Percentiles rank a stretch among this genome's conserved stretches.
phyloP scores from a whole-genome alignment of 1,140 invertebrate genomes.

The Camponotus floridanus region DNA sequence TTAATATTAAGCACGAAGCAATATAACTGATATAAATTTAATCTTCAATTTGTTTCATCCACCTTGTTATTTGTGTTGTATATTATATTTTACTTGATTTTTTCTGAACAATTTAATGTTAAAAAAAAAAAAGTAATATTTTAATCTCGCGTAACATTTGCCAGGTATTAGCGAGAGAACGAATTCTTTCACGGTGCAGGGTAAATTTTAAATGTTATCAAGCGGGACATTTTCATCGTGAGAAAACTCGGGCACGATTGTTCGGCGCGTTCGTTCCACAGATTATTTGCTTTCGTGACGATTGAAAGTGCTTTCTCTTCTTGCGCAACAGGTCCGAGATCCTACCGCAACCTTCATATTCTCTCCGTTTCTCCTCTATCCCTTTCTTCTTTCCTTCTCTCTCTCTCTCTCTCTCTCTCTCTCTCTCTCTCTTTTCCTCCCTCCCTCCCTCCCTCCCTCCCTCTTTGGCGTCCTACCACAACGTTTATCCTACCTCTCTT shows the following conservation, averaged over 20 bases:
- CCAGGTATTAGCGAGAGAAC: background rate
- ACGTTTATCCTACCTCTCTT: slow-evolving; percentile 53
- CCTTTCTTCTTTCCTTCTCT: background rate
- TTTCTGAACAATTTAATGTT: background rate
- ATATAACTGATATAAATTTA: background rate
- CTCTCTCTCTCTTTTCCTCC: background rate
- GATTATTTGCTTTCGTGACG: slow-evolving; percentile 49
- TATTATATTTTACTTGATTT: background rate
- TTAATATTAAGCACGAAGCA: background rate
- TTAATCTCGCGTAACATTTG: background rate
- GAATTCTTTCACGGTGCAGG: background rate
- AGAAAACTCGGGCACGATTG: background rate
- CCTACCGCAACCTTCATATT: slow-evolving; percentile 66
- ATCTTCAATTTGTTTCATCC: background rate
- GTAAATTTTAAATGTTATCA: slow-evolving; percentile 16
- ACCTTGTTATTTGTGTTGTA: background rate
- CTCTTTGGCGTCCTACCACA: slow-evolving; percentile 62
- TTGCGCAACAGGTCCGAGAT: slow-evolving; percentile 73
- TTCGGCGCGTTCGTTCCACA: background rate
- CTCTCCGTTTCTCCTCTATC: background rate
- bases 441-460: background rate
- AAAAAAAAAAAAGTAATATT: background rate
- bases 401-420: background rate
- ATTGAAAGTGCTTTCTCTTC: slow-evolving; percentile 51
- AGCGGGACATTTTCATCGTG: background rate